phyloP scores from a whole-genome alignment of 2,797 vertebrate species.

The Chloroceryle amazona region DNA sequence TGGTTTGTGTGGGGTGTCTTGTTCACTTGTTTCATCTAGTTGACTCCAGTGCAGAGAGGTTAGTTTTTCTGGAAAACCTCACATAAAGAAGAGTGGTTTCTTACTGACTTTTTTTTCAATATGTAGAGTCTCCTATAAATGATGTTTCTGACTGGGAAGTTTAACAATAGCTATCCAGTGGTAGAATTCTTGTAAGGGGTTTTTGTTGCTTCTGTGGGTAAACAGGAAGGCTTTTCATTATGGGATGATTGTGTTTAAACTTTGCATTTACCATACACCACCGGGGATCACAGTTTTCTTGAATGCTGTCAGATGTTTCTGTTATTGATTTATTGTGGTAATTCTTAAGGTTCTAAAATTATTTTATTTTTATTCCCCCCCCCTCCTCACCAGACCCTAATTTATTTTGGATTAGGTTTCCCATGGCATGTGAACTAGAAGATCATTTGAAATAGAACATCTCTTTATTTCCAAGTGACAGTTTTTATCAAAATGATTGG shows the following conservation, averaged over 20 bases:
- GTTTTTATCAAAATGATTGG: constrained; percentile 87
- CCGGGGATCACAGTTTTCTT: not conserved
- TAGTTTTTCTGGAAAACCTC: not conserved
- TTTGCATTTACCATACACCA: not conserved
- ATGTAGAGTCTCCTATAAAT: not conserved
- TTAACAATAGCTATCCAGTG: not conserved
- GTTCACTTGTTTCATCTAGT: not conserved
- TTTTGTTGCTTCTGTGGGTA: not conserved
- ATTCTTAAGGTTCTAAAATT: not conserved
- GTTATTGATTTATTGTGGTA: not conserved
- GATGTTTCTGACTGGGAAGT: not conserved
- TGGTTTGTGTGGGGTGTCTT: not conserved
- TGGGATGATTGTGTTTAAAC: not conserved
- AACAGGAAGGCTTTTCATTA: not conserved
- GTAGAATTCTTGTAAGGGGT: not conserved
- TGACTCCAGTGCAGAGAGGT: not conserved
- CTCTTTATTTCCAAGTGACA: not conserved
- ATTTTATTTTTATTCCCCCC: not conserved
- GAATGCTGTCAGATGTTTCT: not conserved
- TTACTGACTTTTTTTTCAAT: not conserved
- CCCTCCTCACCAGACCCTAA: constrained; percentile 35
- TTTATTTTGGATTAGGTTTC: constrained; percentile 56
- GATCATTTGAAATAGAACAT: not conserved
- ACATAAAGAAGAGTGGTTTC: not conserved
- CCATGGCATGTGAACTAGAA: constrained; percentile 71